Evolutionary conservation across 2,888 invertebrate species (phyloP), one percentile per base, ranked within the genome.

Genomic region (Spialia ferax): DNA sequence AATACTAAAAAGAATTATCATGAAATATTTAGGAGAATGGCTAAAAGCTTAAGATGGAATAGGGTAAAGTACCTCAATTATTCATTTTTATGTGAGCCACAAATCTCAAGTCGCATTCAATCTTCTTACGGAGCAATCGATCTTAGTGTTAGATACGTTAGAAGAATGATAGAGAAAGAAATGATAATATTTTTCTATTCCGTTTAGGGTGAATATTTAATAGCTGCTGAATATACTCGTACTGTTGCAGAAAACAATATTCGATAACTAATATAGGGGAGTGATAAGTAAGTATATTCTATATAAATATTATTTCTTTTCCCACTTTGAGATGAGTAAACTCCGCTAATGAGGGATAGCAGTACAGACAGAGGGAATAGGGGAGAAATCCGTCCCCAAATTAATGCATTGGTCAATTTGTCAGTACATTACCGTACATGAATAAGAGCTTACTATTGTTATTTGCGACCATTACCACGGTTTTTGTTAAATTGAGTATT

Each of bases 181-280:
- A 80, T 80, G 77, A 75, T 64, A 72, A 71, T 77, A 77, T 77
- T 67, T 65, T 59, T 59, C 20, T 22, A 70, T 73, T 80, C 77
- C 78, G 78, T 69, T 68, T 65, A 66, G 91, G 91, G 92, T 91
- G 90, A 89, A 91, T 91, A 78, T 72, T 76, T 88, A 84, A 91
- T 91, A 86, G 80, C 83, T 26, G 26, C 11, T 8, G 8, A 18
- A 45, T 18, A 18, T 18, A 42, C 18, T n/a, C 6, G 35, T 1
- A 29, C 8, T 72, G n/a, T n/a, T n/a, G n/a, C n/a, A n/a, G 69
- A 77, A 84, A 82, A 82, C 79, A 82, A 82, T 77, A 73, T 71
- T 71, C 73, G 54, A 70, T 65, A 70, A 64, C 69, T 72, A 72
- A 72, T 70, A 75, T 70, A 74, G 81, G 72, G 75, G 71, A 78